These are phyloP conservation scores for Drosophila burlai DNA, from an alignment of 1,140 invertebrate species.

Conservation along the genomic window DNA sequence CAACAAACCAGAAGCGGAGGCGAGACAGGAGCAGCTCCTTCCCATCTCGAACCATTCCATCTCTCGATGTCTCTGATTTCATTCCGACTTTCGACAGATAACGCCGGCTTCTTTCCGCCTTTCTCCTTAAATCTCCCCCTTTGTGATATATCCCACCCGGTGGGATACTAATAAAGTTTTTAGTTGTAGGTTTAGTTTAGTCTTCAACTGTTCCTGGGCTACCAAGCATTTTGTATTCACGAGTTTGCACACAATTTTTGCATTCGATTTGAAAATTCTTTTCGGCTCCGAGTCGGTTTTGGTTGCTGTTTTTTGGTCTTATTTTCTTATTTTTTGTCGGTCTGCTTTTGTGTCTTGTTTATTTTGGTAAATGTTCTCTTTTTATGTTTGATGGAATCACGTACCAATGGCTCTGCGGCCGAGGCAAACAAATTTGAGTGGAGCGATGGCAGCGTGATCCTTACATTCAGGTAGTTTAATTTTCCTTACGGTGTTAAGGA, in stretches of 20 bases:
- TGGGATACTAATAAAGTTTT: conserved; percentile 36
- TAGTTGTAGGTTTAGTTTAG: conserved; percentile 44
- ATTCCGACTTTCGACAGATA: conserved; percentile 57
- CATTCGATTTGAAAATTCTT: conserved; percentile 81
- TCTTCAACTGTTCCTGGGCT: conserved; percentile 20
- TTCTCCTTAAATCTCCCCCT: background rate
- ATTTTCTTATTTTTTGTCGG: background rate
- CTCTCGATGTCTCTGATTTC: conserved; percentile 64
- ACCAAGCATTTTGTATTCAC: conserved; percentile 75
- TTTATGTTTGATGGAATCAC: conserved; percentile 82
- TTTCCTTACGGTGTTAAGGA: background rate
- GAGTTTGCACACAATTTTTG: conserved; percentile 83
- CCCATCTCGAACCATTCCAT: conserved; percentile 29
- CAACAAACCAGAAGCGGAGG: conserved; percentile 33
- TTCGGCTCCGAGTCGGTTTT: conserved; percentile 31
- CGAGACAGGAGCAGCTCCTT: conserved; percentile 4
- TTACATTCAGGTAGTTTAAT: background rate
- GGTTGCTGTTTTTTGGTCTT: background rate
- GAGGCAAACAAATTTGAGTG: conserved; percentile 42
- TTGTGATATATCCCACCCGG: conserved; percentile 1
- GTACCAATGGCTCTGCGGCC: conserved; percentile 60
- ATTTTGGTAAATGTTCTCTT: conserved; percentile 56
- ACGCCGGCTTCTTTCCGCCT: conserved; percentile 6
- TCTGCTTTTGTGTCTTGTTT: conserved; percentile 35
- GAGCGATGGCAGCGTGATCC: conserved; percentile 40